Conservation (phyloP, 1,140 invertebrate species). For the Zaprionus ghesquierei region DNA sequence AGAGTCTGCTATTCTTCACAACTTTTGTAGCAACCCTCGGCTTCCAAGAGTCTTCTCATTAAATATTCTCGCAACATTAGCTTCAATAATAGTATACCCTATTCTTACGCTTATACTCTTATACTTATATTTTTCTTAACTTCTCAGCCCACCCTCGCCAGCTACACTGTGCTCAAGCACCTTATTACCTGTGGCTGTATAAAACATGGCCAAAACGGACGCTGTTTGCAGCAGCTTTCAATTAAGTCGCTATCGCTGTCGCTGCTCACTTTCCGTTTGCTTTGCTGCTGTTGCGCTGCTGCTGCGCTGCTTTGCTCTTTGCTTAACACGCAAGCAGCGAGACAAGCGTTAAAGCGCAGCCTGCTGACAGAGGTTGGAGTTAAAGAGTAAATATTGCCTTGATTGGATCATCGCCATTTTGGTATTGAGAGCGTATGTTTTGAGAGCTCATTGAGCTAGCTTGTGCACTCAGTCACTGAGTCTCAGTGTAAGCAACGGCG, state of each 20-base stretch:
- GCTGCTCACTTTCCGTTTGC: constrained; percentile 14
- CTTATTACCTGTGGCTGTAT: constrained; percentile 2
- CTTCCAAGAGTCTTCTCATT: no score
- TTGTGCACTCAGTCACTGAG: no score
- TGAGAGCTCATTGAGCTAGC: no score
- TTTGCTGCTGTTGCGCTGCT: background rate
- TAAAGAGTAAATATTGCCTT: background rate
- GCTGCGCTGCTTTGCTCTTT: constrained; percentile 36
- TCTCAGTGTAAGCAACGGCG: no score
- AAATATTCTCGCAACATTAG: no score
- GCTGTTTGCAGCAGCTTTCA: constrained; percentile 71
- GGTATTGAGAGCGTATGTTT: no score
- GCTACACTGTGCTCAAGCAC: constrained; percentile 5
- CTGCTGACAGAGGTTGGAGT: background rate
- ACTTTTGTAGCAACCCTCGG: no score
- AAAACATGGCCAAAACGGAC: constrained; percentile 58
- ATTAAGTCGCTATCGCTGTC: constrained; percentile 60
- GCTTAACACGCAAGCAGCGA: constrained; percentile 55
- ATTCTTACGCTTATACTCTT: no score
- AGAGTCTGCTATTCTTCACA: no score
- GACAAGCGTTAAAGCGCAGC: background rate
- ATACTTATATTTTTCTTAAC: background rate
- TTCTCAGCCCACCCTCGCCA: background rate
- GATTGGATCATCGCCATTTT: no score
- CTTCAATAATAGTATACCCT: no score